Base-by-base conservation (phyloP, 2,113 vertebrate genomes). In the Oncorhynchus clarkii region DNA sequence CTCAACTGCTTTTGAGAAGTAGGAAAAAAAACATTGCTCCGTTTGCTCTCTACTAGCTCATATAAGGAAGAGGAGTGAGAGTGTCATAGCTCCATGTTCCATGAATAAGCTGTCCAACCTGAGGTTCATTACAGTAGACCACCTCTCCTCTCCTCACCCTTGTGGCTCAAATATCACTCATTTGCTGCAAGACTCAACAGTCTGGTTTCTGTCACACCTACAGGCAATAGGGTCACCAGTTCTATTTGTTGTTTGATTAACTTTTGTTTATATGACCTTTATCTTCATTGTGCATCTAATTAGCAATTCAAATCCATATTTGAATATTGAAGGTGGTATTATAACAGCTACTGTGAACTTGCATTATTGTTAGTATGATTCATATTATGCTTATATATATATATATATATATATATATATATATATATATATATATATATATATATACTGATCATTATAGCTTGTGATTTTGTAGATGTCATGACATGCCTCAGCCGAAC, bases 311-410 rank as follows among this genome's bases (percentile, higher is more conserved):
- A 83, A 85, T 78, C 80, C 81, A 85, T 87, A 81, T 89, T 80
- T 83, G 80, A 77, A 83, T 74, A 89, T 84, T 86, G 81, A 79
- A 89, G 75, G 87, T 91, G 89, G 91, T 90, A 85, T 89, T 87
- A 91, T 82, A 90, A 93, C 86, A 85, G 86, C 91, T 91, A 91
- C 92, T 92, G 93, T 94, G 93, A 94, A 92, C 85, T 90, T 85
- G 84, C 78, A 77, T 84, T 75, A 77, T 88, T 88, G 89, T 88
- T 91, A 88, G 86, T 90, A 92, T 87, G 80, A 89, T 90, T 92
- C 86, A 89, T 85, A 89, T 87, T 85, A 78, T 84, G 79, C 85
- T 92, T 93, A 92, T 91, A 90, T 90, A 90, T 92, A 90, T 91
- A 90, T 90, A 85, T 89, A 86, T 31, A 31, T 31, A 29, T 29